These are phyloP conservation scores for Cheirogaleus medius DNA, from an alignment of 2,113 vertebrate species.

Conservation along the genomic window DNA sequence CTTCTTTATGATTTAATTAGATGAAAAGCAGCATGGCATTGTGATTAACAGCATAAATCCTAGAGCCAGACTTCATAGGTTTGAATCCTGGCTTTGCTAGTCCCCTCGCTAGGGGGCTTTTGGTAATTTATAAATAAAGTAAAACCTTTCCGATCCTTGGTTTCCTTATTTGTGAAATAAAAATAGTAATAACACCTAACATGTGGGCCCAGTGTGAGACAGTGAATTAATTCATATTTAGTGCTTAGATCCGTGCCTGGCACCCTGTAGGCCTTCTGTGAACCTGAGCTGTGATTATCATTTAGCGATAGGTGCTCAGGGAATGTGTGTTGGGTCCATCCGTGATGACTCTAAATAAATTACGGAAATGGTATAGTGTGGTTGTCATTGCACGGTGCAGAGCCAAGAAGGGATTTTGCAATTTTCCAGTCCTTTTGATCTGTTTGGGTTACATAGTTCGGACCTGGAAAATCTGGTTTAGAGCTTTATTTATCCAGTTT, in stretches of 20 bases:
- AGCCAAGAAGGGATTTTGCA: slow-evolving; percentile 46
- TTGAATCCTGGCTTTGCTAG: not conserved
- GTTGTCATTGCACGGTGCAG: not conserved
- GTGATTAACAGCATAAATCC: not conserved
- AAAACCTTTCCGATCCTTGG: not conserved
- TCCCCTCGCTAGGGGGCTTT: not conserved
- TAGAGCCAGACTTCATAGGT: not conserved
- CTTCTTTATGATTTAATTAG: not conserved
- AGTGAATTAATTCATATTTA: not conserved
- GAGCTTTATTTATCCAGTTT: not conserved
- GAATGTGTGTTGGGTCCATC: not conserved
- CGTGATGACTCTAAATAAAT: not conserved
- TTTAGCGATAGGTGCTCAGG: not conserved
- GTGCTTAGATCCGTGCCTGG: not conserved
- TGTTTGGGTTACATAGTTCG: not conserved
- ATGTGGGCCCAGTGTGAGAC: not conserved
- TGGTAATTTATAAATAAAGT: not conserved
- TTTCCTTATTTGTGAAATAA: not conserved
- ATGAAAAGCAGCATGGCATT: not conserved
- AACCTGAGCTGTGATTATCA: accelerated
- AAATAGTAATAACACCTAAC: not conserved
- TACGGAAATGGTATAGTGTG: not conserved
- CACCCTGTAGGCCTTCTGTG: not conserved
- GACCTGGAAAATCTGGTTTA: slow-evolving; percentile 19
- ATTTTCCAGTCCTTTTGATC: slow-evolving; percentile 47